Evolutionary conservation across 2,888 invertebrate genomes (phyloP).

Genomic region (Smittia aterrima): DNA sequence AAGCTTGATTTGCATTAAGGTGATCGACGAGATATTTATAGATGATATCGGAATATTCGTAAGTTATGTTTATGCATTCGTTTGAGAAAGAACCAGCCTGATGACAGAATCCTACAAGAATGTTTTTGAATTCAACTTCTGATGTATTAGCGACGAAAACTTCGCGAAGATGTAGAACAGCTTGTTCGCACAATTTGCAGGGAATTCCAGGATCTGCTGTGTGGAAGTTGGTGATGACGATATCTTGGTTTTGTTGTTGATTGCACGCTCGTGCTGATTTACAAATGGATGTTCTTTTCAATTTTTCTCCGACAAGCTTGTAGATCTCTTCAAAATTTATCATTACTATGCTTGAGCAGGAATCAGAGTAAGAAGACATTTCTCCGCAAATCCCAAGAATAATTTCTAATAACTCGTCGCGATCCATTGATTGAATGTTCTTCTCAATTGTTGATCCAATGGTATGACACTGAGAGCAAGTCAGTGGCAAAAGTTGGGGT

Average conservation of each 20-base stretch:
- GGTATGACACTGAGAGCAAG: slow-evolving; percentile 51
- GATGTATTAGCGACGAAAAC: slow-evolving; percentile 82
- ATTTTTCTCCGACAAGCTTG: slow-evolving; percentile 59
- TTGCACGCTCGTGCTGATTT: slow-evolving; percentile 77
- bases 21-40: slow-evolving; percentile 74
- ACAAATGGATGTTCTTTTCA: slow-evolving; percentile 67
- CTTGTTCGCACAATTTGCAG: slow-evolving; percentile 81
- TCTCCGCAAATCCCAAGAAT: slow-evolving; percentile 63
- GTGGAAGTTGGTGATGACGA: slow-evolving; percentile 57
- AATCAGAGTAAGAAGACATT: slow-evolving; percentile 72
- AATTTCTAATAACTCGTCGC: slow-evolving; percentile 51
- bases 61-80: slow-evolving; percentile 74
- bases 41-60: slow-evolving; percentile 72
- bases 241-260: slow-evolving; percentile 61
- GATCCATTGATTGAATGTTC: slow-evolving; percentile 44
- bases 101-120: slow-evolving; percentile 75
- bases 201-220: slow-evolving; percentile 62
- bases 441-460: slow-evolving; percentile 47
- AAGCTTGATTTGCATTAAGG: slow-evolving; percentile 53
- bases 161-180: slow-evolving; percentile 76
- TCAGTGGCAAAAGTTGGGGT: slow-evolving; percentile 50
- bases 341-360: slow-evolving; percentile 71
- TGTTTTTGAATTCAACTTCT: slow-evolving; percentile 73
- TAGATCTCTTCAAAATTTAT: slow-evolving; percentile 73
- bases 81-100: slow-evolving; percentile 70